These are phyloP conservation scores for Ectropis crepuscularia DNA, from an alignment of 2,888 invertebrate genomes.

Conservation along the genomic window DNA sequence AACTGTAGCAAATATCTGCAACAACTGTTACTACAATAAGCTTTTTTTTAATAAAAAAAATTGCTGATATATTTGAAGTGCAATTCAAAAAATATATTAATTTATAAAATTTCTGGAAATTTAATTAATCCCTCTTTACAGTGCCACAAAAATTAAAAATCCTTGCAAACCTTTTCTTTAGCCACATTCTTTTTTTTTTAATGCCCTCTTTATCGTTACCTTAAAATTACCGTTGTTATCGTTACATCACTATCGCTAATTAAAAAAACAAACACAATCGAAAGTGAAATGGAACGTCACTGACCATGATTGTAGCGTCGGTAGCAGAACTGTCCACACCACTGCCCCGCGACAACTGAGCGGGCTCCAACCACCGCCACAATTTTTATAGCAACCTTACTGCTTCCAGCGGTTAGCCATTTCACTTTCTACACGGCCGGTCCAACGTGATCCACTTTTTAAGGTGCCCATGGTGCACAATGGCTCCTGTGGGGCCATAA, in stretches of 20 bases:
- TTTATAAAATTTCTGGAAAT: too few relatives aligned
- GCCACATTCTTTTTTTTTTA: too few relatives aligned
- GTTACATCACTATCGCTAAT: slow-evolving; percentile 46
- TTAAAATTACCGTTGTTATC: slow-evolving; percentile 13
- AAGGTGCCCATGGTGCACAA: slow-evolving; percentile 59
- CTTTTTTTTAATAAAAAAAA: too few relatives aligned
- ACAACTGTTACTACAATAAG: too few relatives aligned
- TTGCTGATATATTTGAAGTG: too few relatives aligned
- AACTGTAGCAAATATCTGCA: too few relatives aligned
- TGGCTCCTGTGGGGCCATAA: slow-evolving; percentile 13
- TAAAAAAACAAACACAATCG: slow-evolving; percentile 61
- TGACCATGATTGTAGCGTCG: slow-evolving; percentile 71
- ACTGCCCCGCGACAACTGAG: slow-evolving; percentile 66
- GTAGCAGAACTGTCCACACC: slow-evolving; percentile 50
- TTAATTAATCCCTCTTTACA: too few relatives aligned
- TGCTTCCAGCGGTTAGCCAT: slow-evolving; percentile 57
- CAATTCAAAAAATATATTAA: too few relatives aligned
- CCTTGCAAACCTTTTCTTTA: too few relatives aligned
- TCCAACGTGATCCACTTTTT: slow-evolving; percentile 75
- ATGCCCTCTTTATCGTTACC: slow-evolving; percentile 7
- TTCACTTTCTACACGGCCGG: slow-evolving; percentile 81
- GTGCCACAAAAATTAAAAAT: too few relatives aligned
- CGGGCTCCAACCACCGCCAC: slow-evolving; percentile 62
- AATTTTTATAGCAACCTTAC: slow-evolving; percentile 78
- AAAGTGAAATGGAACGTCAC: slow-evolving; percentile 65